These are phyloP conservation scores for Pachyuromys duprasi DNA, from an alignment of 2,797 vertebrate genomes.

Conservation along the genomic window DNA sequence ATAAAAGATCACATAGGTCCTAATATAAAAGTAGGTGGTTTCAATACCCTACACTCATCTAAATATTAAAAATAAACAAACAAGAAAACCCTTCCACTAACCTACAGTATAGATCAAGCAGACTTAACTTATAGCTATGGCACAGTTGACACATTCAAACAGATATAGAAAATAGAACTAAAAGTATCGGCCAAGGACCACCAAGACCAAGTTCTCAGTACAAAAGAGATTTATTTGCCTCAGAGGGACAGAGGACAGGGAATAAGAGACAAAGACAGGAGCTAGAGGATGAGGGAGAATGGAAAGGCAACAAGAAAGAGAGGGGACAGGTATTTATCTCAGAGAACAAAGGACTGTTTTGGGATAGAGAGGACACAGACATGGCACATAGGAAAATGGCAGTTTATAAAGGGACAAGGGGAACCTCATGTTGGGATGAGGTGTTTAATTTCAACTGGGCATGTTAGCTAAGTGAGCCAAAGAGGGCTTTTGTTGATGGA, in stretches of 20 bases:
- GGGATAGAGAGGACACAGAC: not conserved
- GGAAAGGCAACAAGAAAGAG: not conserved
- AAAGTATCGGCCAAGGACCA: not conserved
- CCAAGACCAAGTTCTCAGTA: not conserved
- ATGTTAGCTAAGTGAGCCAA: too few species aligned
- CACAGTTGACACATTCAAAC: not conserved
- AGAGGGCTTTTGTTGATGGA: too few species aligned
- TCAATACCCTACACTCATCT: not conserved
- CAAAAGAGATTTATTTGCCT: not conserved
- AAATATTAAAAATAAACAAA: not conserved
- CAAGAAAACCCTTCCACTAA: not conserved
- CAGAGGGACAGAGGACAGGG: not conserved
- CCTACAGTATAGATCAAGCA: not conserved
- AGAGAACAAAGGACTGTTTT: not conserved
- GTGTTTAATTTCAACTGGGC: not conserved
- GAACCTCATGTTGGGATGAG: not conserved
- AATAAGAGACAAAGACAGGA: not conserved
- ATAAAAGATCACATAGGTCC: not conserved
- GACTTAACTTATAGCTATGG: not conserved
- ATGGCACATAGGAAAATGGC: not conserved
- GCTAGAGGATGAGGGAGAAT: not conserved
- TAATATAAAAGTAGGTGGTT: not conserved
- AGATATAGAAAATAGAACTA: not conserved
- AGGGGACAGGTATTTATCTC: not conserved
- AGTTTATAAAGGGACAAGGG: not conserved